A percentile compares a stretch with the other conserved stretches of the same genome.
Evolutionary conservation across 1,140 invertebrate species (phyloP).

Genomic region (Drosophila sucinea): DNA sequence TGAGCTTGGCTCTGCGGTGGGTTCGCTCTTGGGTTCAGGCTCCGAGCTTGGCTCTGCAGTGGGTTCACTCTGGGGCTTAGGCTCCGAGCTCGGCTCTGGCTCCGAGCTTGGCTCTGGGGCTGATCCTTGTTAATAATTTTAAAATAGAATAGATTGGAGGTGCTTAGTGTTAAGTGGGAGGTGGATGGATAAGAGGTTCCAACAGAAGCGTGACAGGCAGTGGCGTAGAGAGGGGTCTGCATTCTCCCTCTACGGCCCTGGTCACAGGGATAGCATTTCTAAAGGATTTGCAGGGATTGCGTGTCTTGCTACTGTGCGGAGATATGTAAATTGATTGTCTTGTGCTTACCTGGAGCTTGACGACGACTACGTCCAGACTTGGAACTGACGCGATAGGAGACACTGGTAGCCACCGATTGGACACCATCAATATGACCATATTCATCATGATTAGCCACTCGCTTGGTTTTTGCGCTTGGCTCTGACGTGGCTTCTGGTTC

Average conservation of each 20-base stretch:
- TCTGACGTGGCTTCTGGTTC: constrained; percentile 70
- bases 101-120: constrained; percentile 69
- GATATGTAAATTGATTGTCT: not conserved
- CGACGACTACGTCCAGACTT: constrained; percentile 75
- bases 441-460: constrained; percentile 84
- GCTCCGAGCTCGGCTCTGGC: constrained; percentile 59
- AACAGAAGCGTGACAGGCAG: constrained; percentile 15
- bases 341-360: constrained; percentile 68
- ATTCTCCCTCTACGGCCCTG: too few species aligned
- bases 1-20: constrained; percentile 62
- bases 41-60: constrained; percentile 73
- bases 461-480: constrained; percentile 82
- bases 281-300: constrained; percentile 35
- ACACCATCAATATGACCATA: constrained; percentile 84
- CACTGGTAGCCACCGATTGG: constrained; percentile 87
- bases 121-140: constrained; percentile 26
- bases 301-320: constrained; percentile 29
- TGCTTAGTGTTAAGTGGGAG: constrained; percentile 49
- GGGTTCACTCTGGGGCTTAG: constrained; percentile 54
- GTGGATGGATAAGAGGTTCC: constrained; percentile 28
- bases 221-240: too few species aligned
- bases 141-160: constrained; percentile 48
- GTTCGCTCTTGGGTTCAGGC: constrained; percentile 84
- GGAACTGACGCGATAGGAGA: constrained; percentile 88
- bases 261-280: constrained; percentile 31